Evolutionary conservation across 1,140 invertebrate genomes (phyloP).

Genomic region (Temnothorax nylanderi): DNA sequence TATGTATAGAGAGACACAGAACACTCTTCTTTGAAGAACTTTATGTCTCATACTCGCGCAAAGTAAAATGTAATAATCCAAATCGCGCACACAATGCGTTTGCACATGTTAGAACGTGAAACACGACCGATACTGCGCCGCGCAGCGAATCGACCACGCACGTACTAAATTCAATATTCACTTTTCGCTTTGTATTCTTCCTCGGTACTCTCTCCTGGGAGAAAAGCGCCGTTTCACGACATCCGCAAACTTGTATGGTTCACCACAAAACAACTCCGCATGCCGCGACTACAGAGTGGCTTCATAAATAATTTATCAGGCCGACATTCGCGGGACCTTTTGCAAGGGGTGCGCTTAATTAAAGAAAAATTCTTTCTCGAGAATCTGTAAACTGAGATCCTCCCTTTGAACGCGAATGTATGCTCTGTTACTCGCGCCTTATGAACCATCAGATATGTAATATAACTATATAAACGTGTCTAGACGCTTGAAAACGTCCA

Average conservation of each 20-base stretch:
- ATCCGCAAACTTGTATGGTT: conserved; percentile 47
- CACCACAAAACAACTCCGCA: conserved; percentile 25
- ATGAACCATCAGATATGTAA: background rate
- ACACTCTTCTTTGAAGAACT: background rate
- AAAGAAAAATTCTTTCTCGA: background rate
- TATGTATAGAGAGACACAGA: background rate
- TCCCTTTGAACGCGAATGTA: background rate
- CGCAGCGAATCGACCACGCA: conserved; percentile 34
- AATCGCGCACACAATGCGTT: background rate
- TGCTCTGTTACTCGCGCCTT: background rate
- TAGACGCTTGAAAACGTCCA: background rate
- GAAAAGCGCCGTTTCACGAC: conserved; percentile 45
- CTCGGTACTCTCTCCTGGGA: conserved; percentile 29
- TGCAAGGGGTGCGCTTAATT: background rate
- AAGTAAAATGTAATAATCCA: background rate
- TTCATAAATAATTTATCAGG: conserved; percentile 42
- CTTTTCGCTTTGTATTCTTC: conserved; percentile 41
- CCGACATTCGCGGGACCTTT: background rate
- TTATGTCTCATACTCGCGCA: background rate
- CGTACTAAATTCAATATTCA: conserved; percentile 37
- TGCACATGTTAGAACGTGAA: background rate
- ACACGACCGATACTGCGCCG: conserved; percentile 1
- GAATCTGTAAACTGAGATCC: background rate
- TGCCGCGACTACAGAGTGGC: conserved; percentile 34
- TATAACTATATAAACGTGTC: background rate